Conservation (phyloP, 23 tunicate species). For the Pegea sp. region DNA sequence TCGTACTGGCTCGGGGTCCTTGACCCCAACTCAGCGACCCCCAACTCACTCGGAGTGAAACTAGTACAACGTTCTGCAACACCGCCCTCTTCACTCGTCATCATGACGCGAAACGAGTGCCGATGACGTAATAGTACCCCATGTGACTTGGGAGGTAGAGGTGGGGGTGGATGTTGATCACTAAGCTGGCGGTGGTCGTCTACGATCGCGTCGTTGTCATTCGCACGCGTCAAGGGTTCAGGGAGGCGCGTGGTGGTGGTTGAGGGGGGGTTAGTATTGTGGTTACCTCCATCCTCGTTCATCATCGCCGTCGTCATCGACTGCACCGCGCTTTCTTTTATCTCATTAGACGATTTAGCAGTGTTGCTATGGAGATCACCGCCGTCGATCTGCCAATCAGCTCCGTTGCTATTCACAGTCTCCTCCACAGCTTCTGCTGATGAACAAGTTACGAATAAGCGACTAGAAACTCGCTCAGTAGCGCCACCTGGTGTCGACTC, state of each 20-base stretch:
- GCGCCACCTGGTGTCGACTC: too few relatives aligned
- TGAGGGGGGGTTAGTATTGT: neutral
- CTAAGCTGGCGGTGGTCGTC: neutral
- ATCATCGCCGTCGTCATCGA: neutral
- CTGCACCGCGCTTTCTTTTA: too few relatives aligned
- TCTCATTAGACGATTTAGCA: too few relatives aligned
- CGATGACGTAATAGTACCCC: neutral
- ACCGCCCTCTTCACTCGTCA: neutral
- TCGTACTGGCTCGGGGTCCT: constrained; percentile 25
- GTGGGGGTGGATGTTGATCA: neutral
- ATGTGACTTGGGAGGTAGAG: too few relatives aligned
- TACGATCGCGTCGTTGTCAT: too few relatives aligned
- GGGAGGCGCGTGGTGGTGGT: too few relatives aligned
- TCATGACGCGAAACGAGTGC: neutral
- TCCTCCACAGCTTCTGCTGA: neutral
- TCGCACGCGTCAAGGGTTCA: too few relatives aligned
- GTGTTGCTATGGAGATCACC: constrained; percentile 1
- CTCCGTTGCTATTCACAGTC: neutral
- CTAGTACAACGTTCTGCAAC: neutral
- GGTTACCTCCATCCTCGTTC: neutral
- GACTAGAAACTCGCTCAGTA: too few relatives aligned
- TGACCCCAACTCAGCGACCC: constrained; percentile 10
- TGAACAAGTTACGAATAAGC: too few relatives aligned
- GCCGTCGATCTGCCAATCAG: neutral
- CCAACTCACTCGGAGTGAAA: neutral